Evolutionary conservation across 2,888 invertebrate species (phyloP).

Genomic region (Cabera pusaria): DNA sequence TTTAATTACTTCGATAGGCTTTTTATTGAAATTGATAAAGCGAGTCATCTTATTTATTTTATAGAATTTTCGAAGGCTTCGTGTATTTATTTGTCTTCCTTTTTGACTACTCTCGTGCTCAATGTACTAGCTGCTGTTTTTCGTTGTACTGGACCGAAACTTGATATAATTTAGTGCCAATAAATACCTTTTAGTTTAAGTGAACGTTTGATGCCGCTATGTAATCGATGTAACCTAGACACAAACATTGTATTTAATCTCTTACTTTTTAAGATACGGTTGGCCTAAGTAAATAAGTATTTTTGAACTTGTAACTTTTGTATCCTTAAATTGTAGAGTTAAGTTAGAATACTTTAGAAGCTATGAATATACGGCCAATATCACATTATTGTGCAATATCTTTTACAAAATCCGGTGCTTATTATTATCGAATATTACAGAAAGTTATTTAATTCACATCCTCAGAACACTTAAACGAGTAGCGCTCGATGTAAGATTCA

Average conservation of each 20-base stretch:
- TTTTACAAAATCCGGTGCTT: conserved; percentile 64
- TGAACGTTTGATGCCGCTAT: conserved; percentile 52
- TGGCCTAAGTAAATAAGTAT: conserved; percentile 77
- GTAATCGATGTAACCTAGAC: conserved; percentile 45
- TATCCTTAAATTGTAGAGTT: conserved; percentile 48
- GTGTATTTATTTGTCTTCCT: conserved; percentile 21
- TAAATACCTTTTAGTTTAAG: conserved; percentile 67
- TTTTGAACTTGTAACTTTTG: conserved; percentile 47
- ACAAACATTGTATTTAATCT: conserved; percentile 52
- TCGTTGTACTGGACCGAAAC: conserved; percentile 46
- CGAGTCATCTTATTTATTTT: conserved; percentile 46
- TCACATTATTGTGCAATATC: conserved; percentile 60
- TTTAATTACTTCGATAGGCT: conserved; percentile 61
- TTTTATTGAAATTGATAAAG: conserved; percentile 38
- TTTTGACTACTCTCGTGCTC: conserved; percentile 49
- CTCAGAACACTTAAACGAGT: conserved; percentile 71
- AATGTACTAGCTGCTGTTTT: conserved; percentile 41
- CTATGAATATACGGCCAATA: conserved; percentile 33
- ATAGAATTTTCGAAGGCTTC: conserved; percentile 34
- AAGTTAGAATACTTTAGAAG: conserved; percentile 32
- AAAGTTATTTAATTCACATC: conserved; percentile 47
- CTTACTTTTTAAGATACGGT: conserved; percentile 57
- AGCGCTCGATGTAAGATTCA: conserved; percentile 50
- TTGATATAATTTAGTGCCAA: conserved; percentile 78
- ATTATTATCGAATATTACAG: conserved; percentile 42